Evolutionary conservation across 2,797 vertebrate species (phyloP), one percentile per base, ranked within the genome.

Genomic region (Orestias chungarensis): DNA sequence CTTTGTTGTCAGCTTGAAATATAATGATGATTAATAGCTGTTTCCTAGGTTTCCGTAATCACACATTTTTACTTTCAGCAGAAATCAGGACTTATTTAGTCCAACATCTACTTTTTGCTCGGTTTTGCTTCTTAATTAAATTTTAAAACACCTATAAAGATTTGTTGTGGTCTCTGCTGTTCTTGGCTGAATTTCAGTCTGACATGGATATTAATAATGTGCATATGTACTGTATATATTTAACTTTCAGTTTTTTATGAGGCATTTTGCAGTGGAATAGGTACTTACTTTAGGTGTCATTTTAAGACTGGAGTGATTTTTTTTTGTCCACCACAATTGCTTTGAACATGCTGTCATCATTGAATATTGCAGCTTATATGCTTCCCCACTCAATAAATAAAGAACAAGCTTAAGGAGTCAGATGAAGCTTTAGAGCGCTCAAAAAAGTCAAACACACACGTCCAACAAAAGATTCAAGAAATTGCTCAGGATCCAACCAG

Each of bases 1-100:
- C 73, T 85, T 76, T 74, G 77, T 73, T n/a, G 73, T 1, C 66
- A 70, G 49, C 35, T 70, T 73, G 27, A 81, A 68, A 79, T 86
- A 70, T 73, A 76, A 79, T 43, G 68, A 81, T 31, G 40, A 86
- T 82, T 74, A 71, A 68, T 35, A 23, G 55, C 18, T 35, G 55
- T 23, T 59, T 85, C 79, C 78, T 84, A 62, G 20, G n/a, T 75
- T 80, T 74, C 55, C 71, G 74, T 68, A 82, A 77, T 61, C 12
- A 4, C 6, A 33, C 66, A 18, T 75, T 27, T 55, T 73, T 71
- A 69, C 83, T 87, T 82, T 70, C 78, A 71, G 64, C 15, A 70
- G 73, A 65, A 59, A 20, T 17, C 44, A 76, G 50, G 54, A 38
- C 44, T 44, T 27, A n/a, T n/a, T n/a, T n/a, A n/a, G n/a, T n/a